Percentiles rank a stretch among this genome's conserved stretches.
Evolutionary conservation across 2,888 invertebrate genomes (phyloP).

Genomic region (Pollenia griseotomentosa): DNA sequence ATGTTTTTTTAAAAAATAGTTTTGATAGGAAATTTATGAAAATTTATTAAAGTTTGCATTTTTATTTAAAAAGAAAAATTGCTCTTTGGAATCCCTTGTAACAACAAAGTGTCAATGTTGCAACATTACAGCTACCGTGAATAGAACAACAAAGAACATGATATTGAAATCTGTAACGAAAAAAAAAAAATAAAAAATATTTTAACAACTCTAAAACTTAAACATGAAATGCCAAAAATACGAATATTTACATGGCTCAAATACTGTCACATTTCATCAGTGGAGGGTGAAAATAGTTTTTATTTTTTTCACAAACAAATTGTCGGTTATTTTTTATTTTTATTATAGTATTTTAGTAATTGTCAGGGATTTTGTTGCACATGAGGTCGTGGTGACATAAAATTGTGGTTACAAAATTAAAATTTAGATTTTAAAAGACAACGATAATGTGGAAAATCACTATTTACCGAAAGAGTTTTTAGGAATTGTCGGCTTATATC

Average conservation of each 20-base stretch:
- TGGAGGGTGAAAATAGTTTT: slow-evolving; percentile 33
- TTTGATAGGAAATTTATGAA: too few relatives aligned
- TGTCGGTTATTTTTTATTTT: slow-evolving; percentile 13
- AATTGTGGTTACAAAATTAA: not conserved
- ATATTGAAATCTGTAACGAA: slow-evolving; percentile 34
- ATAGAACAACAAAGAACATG: not conserved
- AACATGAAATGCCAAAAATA: not conserved
- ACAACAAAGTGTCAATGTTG: slow-evolving; percentile 35
- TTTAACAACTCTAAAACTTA: not conserved
- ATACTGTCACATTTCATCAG: slow-evolving; percentile 41
- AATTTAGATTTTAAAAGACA: too few relatives aligned
- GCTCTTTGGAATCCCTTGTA: not conserved
- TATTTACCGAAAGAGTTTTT: too few relatives aligned
- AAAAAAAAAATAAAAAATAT: slow-evolving; percentile 4
- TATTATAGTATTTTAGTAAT: not conserved
- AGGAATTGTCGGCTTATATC: too few relatives aligned
- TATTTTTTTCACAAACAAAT: slow-evolving; percentile 38
- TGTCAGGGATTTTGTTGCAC: not conserved
- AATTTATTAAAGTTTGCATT: too few relatives aligned
- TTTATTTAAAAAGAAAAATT: too few relatives aligned
- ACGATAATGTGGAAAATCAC: too few relatives aligned
- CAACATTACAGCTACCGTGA: slow-evolving; percentile 17
- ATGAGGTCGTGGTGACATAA: not conserved
- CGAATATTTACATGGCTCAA: slow-evolving; percentile 22
- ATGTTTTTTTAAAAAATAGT: too few relatives aligned